A percentile compares a stretch with the other conserved stretches of the same genome.
phyloP scores from a whole-genome alignment of 2,888 invertebrate genomes.

The Eumacrocentrus americanus region DNA sequence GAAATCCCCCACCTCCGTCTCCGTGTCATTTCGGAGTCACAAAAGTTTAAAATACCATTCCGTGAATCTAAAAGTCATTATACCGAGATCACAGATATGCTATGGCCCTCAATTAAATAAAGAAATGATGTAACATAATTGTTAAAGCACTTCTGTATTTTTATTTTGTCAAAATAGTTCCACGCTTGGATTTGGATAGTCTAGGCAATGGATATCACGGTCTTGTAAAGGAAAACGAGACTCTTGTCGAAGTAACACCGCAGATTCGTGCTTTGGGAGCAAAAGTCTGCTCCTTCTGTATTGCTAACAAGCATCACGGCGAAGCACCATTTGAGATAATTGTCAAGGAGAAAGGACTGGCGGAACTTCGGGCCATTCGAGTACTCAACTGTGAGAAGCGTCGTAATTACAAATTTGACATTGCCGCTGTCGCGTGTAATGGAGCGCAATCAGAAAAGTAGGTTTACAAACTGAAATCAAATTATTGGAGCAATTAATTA shows the following conservation, averaged over 20 bases:
- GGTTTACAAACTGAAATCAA: slow-evolving; percentile 57
- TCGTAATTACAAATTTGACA: slow-evolving; percentile 94
- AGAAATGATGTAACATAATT: too few relatives aligned
- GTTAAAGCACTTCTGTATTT: slow-evolving; percentile 15
- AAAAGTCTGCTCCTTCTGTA: slow-evolving; percentile 83
- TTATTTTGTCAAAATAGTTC: slow-evolving; percentile 60
- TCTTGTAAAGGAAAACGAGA: slow-evolving; percentile 90
- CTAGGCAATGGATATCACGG: slow-evolving; percentile 91
- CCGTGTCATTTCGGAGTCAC: not conserved
- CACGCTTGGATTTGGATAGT: slow-evolving; percentile 77
- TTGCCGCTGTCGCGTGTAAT: slow-evolving; percentile 90
- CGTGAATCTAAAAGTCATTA: not conserved
- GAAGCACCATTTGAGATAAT: slow-evolving; percentile 92
- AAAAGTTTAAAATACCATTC: slow-evolving; percentile 7
- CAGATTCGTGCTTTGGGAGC: slow-evolving; percentile 81
- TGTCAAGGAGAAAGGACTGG: slow-evolving; percentile 77
- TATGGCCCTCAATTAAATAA: not conserved
- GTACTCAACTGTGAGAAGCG: slow-evolving; percentile 92
- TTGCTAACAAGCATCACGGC: slow-evolving; percentile 90
- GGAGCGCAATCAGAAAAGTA: slow-evolving; percentile 83
- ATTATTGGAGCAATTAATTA: not conserved
- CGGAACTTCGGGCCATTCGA: slow-evolving; percentile 81
- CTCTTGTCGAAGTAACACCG: slow-evolving; percentile 91
- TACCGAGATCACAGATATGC: not conserved
- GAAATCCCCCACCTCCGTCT: not conserved